Conservation (phyloP, 2,888 invertebrate species). For the Nymphalis polychloros region DNA sequence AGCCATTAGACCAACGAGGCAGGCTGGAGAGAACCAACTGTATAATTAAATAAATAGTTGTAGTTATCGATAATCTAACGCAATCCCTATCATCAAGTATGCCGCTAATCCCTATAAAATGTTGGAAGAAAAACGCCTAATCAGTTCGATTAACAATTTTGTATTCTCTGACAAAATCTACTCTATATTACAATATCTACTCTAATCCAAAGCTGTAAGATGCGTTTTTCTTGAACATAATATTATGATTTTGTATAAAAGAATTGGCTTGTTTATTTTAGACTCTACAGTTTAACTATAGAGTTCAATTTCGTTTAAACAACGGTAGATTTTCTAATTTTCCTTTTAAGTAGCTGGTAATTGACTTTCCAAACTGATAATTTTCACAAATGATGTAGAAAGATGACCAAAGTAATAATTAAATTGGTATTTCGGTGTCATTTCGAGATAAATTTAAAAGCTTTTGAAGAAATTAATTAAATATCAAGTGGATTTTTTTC, state of each 20-base stretch:
- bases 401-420: conserved; percentile 21
- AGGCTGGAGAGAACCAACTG: no score
- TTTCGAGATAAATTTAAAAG: conserved; percentile 17
- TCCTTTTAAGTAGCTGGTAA: conserved; percentile 29
- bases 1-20: no score
- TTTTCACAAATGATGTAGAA: conserved; percentile 27
- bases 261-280: background rate
- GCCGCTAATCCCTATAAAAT: background rate
- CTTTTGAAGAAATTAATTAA: conserved; percentile 24
- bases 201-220: background rate
- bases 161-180: background rate
- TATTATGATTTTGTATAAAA: conserved; percentile 5
- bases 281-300: background rate
- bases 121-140: conserved; percentile 25
- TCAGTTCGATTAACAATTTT: conserved; percentile 30
- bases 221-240: conserved; percentile 1
- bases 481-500: conserved; percentile 9
- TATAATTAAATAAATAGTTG: background rate
- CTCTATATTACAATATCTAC: conserved; percentile 17
- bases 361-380: conserved; percentile 30
- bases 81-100: conserved; percentile 8
- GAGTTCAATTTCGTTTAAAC: background rate
- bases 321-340: conserved; percentile 25
- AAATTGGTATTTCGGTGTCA: conserved; percentile 25
- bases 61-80: background rate